Evolutionary conservation across 1,140 invertebrate species (phyloP).

Genomic region (Palaemon carinicauda): DNA sequence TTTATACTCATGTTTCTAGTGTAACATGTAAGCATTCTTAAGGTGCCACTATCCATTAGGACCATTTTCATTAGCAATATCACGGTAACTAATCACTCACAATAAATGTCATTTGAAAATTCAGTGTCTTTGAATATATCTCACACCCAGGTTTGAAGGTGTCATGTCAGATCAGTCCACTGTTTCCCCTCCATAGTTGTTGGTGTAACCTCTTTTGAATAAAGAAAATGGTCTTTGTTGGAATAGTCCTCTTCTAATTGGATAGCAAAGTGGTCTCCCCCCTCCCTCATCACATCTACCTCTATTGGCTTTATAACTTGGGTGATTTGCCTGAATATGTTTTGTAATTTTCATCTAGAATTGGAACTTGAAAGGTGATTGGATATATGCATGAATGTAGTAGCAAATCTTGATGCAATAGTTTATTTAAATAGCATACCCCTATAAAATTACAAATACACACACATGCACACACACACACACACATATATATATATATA

Average conservation of each 20-base stretch:
- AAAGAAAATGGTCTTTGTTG: background rate
- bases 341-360: background rate
- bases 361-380: background rate
- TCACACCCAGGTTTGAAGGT: background rate
- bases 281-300: constrained; percentile 20
- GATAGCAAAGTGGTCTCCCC: background rate
- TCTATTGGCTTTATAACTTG: constrained; percentile 19
- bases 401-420: background rate
- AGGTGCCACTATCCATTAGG: background rate
- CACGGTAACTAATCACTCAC: background rate
- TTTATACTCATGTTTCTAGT: background rate
- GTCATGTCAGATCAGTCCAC: background rate
- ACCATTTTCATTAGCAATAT: constrained; percentile 24
- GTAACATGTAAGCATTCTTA: background rate
- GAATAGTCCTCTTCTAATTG: background rate
- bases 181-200: background rate
- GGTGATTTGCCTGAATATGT: background rate
- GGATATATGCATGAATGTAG: background rate
- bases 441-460: background rate
- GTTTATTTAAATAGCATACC: background rate
- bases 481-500: background rate
- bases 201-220: background rate
- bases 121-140: background rate
- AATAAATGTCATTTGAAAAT: background rate
- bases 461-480: background rate